Conservation (phyloP, 2,113 vertebrate genomes). For the Laticauda laticaudata region DNA sequence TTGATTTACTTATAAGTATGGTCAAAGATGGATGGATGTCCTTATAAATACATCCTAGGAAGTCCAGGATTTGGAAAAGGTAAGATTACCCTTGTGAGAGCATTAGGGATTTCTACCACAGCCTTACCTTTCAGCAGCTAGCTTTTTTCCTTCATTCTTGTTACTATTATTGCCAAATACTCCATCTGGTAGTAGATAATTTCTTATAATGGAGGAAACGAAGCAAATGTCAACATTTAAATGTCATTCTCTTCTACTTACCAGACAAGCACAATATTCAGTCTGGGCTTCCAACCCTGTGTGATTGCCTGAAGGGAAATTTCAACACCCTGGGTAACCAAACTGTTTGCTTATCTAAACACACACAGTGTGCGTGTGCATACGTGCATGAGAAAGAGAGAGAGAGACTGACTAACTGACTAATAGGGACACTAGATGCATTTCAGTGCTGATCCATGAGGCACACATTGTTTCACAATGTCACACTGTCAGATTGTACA, state of each 20-base stretch:
- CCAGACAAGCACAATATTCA: background rate
- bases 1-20: background rate
- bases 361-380: background rate
- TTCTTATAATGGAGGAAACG: background rate
- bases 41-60: background rate
- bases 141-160: background rate
- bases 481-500: background rate
- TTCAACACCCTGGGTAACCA: slow-evolving; percentile 7
- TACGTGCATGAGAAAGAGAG: no score
- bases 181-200: background rate
- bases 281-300: background rate
- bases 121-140: background rate
- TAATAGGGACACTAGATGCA: background rate
- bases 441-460: background rate
- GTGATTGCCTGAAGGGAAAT: slow-evolving; percentile 21
- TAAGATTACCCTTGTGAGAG: background rate
- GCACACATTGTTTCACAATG: background rate
- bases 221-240: background rate
- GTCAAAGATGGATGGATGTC: background rate
- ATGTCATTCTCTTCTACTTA: background rate
- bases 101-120: background rate
- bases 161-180: background rate
- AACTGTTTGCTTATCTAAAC: slow-evolving; percentile 7
- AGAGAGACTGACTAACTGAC: background rate
- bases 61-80: background rate